Evolutionary conservation across 2,888 invertebrate species (phyloP).

Genomic region (Rhyacophila evoluta): DNA sequence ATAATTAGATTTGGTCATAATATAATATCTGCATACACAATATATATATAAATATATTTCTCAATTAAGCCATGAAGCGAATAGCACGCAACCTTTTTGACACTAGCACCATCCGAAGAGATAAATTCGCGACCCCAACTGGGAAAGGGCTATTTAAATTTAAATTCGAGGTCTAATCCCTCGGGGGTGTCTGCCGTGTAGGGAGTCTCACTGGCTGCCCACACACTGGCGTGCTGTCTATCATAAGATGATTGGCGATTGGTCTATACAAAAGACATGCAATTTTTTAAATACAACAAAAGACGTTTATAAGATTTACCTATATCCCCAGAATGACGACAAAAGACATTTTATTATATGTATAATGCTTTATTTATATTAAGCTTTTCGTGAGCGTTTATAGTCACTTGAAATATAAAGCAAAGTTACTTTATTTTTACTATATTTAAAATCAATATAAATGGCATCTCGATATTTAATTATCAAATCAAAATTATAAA

Average conservation of each 20-base stretch:
- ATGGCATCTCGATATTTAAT: too few species aligned
- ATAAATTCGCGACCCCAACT: conserved; percentile 36
- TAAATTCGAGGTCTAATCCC: conserved; percentile 54
- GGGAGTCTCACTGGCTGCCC: conserved; percentile 1
- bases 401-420: too few species aligned
- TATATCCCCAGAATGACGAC: too few species aligned
- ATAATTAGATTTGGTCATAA: conserved; percentile 1
- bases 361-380: too few species aligned
- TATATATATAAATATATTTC: not conserved
- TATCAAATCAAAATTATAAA: too few species aligned
- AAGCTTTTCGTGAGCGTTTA: too few species aligned
- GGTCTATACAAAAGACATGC: too few species aligned
- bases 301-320: too few species aligned
- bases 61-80: conserved; percentile 16
- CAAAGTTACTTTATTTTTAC: too few species aligned
- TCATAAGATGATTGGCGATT: not conserved
- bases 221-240: conserved; percentile 4
- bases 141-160: conserved; percentile 52
- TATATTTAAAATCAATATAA: too few species aligned
- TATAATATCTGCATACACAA: not conserved
- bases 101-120: not conserved
- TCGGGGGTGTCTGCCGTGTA: conserved; percentile 20
- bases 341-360: too few species aligned
- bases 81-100: conserved; percentile 18
- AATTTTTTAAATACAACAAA: too few species aligned